These are phyloP conservation scores for Lithobates sylvaticus DNA, from an alignment of 2,797 vertebrate species.

Conservation along the genomic window DNA sequence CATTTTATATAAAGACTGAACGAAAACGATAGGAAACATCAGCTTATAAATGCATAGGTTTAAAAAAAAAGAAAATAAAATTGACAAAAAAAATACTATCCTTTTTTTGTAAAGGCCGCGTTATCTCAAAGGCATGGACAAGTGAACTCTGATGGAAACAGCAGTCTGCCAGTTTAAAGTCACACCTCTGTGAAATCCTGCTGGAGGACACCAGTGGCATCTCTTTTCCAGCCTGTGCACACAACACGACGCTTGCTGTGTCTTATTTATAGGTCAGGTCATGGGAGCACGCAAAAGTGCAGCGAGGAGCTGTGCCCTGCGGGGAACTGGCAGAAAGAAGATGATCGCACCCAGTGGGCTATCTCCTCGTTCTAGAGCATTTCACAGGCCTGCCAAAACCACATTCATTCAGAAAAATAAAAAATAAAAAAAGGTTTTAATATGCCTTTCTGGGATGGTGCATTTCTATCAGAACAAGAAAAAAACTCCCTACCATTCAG, in stretches of 20 bases:
- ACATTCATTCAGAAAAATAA: slow-evolving; percentile 4
- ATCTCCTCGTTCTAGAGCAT: background rate
- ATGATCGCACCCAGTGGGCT: slow-evolving; percentile 11
- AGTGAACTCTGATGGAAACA: background rate
- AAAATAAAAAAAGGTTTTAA: background rate
- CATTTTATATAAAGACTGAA: too few relatives aligned
- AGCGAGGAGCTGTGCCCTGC: slow-evolving; percentile 7
- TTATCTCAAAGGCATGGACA: background rate
- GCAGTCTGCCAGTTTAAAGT: background rate
- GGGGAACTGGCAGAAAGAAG: slow-evolving; percentile 16
- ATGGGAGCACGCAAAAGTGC: background rate
- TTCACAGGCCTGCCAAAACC: background rate
- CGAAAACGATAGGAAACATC: background rate
- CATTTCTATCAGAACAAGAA: background rate
- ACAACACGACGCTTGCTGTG: slow-evolving; percentile 16
- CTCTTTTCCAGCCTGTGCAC: slow-evolving; percentile 7
- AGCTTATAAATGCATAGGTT: background rate
- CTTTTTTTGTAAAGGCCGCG: too few relatives aligned
- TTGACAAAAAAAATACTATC: background rate
- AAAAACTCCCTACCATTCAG: background rate
- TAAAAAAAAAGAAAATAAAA: background rate
- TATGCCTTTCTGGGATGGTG: background rate
- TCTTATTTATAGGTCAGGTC: slow-evolving; percentile 47
- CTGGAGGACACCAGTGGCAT: background rate
- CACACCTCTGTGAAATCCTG: background rate